Conservation (phyloP, 2,888 invertebrate genomes). For the Xiphydria camelus region DNA sequence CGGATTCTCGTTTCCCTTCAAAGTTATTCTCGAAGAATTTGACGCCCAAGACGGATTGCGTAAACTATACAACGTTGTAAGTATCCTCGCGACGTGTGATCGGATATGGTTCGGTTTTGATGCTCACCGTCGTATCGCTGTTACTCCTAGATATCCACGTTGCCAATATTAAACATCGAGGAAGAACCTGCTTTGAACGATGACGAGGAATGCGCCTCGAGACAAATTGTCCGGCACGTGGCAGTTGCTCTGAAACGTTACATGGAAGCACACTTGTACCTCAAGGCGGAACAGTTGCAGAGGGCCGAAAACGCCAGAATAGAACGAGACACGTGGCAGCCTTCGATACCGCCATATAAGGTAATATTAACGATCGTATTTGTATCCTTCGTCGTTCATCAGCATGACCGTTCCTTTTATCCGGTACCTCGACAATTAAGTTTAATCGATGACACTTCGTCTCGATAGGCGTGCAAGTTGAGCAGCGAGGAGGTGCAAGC, state of each 20-base stretch:
- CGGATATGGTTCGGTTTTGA: constrained; percentile 3
- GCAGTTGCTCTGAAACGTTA: constrained; percentile 88
- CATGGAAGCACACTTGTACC: constrained; percentile 85
- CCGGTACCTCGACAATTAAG: too few species aligned
- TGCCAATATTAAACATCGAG: constrained; percentile 80
- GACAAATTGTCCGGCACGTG: constrained; percentile 90
- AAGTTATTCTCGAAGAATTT: constrained; percentile 91
- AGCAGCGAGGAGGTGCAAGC: constrained; percentile 83
- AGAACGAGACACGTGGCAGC: constrained; percentile 50
- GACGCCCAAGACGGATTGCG: constrained; percentile 93
- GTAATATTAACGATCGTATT: constrained; percentile 32
- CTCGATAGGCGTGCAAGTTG: constrained; percentile 59
- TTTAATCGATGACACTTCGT: too few species aligned
- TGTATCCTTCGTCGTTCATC: background rate
- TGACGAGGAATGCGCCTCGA: constrained; percentile 86
- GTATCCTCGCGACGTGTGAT: constrained; percentile 26
- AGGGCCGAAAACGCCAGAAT: constrained; percentile 61
- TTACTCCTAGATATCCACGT: constrained; percentile 71
- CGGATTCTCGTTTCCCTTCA: constrained; percentile 90
- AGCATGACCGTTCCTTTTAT: background rate
- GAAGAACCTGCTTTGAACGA: constrained; percentile 67
- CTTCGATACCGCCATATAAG: constrained; percentile 58
- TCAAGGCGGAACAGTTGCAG: constrained; percentile 74
- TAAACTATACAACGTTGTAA: constrained; percentile 90
- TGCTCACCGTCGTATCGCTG: constrained; percentile 41